phyloP scores from a whole-genome alignment of 2,113 vertebrate genomes.

The Casuarius casuarius region DNA sequence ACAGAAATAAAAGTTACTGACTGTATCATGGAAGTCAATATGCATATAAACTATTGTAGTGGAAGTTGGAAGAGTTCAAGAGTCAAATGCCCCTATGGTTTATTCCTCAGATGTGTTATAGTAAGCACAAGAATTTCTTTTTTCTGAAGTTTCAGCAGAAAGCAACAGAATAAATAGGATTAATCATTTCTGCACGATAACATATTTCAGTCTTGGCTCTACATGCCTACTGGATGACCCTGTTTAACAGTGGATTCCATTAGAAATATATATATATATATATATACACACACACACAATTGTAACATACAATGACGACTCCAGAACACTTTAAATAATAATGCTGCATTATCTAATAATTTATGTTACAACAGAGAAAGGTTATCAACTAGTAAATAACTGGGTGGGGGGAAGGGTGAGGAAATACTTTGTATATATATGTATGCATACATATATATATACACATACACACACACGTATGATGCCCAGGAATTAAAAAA shows the following conservation, averaged over 20 bases:
- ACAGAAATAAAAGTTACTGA: conserved; percentile 55
- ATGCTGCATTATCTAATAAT: neutral
- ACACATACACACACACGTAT: too few species aligned
- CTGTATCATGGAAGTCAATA: neutral
- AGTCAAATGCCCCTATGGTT: neutral
- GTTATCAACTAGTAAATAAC: neutral
- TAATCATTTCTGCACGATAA: conserved; percentile 31
- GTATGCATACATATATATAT: too few species aligned
- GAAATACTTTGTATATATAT: neutral
- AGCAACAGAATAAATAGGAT: conserved; percentile 18
- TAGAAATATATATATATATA: too few species aligned
- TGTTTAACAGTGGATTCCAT: neutral
- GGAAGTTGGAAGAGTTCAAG: conserved; percentile 45
- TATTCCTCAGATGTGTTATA: neutral
- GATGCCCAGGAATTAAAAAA: neutral
- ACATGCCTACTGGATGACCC: neutral
- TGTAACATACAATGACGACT: neutral
- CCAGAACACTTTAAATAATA: neutral
- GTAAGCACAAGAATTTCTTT: neutral
- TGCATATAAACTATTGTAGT: conserved; percentile 8
- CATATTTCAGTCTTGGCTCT: conserved; percentile 14
- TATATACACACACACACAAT: too few species aligned
- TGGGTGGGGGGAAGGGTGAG: neutral
- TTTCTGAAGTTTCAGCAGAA: conserved; percentile 36
- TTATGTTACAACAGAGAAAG: neutral